Percentiles rank a stretch among this genome's conserved stretches.
phyloP scores from a whole-genome alignment of 2,888 invertebrate genomes.

The Platycheirus rosarum region DNA sequence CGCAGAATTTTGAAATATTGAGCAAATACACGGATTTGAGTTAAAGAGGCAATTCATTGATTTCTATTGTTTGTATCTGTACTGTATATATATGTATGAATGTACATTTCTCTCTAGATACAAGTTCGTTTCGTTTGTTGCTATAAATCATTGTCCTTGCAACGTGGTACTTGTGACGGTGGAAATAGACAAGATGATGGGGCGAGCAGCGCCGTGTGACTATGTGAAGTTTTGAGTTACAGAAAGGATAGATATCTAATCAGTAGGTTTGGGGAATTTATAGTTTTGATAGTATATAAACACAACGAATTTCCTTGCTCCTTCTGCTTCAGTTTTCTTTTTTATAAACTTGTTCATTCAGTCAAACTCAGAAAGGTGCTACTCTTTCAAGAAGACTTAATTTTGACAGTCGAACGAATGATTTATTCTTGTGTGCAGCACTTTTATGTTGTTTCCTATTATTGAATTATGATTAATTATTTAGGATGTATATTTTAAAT shows the following conservation, averaged over 20 bases:
- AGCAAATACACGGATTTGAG: conserved; percentile 74
- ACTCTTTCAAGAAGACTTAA: conserved; percentile 29
- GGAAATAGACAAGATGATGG: neutral
- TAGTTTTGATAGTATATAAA: conserved; percentile 21
- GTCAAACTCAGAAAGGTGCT: conserved; percentile 40
- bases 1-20: conserved; percentile 73
- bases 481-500: conserved; percentile 27
- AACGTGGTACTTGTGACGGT: too few species aligned
- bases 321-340: conserved; percentile 26
- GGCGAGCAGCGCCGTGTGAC: neutral
- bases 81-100: too few species aligned
- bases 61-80: conserved; percentile 68
- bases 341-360: conserved; percentile 57
- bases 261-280: neutral
- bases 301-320: conserved; percentile 21
- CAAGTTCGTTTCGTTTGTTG: conserved; percentile 61
- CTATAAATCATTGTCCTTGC: conserved; percentile 72
- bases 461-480: conserved; percentile 67
- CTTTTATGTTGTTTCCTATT: conserved; percentile 20
- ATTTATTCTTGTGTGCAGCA: conserved; percentile 17
- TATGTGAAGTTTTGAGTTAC: conserved; percentile 17
- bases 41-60: conserved; percentile 73
- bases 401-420: conserved; percentile 65
- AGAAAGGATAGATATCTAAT: conserved; percentile 41
- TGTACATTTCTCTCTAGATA: conserved; percentile 62